These are phyloP conservation scores for Gopherus evgoodei DNA, from an alignment of 2,113 vertebrate genomes.

Conservation along the genomic window DNA sequence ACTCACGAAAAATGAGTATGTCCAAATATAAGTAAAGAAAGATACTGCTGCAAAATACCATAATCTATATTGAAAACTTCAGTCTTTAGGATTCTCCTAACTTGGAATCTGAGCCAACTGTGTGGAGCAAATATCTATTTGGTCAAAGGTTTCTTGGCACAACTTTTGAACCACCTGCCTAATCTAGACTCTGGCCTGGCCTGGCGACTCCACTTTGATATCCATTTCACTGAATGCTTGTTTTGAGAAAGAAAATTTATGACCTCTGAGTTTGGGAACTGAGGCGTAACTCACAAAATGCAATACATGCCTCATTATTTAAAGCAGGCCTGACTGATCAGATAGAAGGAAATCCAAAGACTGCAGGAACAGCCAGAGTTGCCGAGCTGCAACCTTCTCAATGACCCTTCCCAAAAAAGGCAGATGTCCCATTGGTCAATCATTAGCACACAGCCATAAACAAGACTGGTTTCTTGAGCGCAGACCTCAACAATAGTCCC, in stretches of 20 bases:
- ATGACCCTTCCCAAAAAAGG: background rate
- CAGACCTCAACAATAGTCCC: background rate
- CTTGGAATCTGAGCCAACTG: background rate
- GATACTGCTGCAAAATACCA: background rate
- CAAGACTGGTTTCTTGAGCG: background rate
- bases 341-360: background rate
- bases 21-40: background rate
- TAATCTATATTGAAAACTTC: background rate
- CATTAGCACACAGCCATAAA: background rate
- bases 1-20: background rate
- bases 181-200: background rate
- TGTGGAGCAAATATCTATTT: background rate
- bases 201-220: background rate
- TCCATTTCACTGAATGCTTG: background rate
- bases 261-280: background rate
- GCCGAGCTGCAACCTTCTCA: background rate
- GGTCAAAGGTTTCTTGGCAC: background rate
- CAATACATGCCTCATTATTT: background rate
- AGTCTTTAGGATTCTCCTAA: background rate
- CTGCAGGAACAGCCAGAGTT: background rate
- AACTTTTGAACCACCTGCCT: background rate
- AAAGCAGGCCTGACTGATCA: background rate
- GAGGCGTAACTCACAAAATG: background rate
- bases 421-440: background rate
- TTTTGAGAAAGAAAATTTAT: background rate